phyloP scores from a whole-genome alignment of 1,140 invertebrate species.

The Himalopsyche phryganea region DNA sequence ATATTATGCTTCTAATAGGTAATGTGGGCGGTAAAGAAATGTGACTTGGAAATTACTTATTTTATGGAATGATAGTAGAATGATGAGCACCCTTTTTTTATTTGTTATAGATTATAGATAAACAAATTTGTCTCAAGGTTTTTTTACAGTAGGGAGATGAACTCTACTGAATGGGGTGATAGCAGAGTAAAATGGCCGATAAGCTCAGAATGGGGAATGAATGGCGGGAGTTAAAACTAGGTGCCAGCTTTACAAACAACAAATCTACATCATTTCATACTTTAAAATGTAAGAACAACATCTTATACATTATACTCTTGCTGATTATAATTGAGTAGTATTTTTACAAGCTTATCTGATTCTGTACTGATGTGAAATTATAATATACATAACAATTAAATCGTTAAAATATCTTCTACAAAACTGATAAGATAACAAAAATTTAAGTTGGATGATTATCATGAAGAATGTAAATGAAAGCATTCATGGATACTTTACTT shows the following conservation, averaged over 20 bases:
- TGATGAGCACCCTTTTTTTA: too few species aligned
- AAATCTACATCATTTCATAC: slow-evolving; percentile 76
- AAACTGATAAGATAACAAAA: too few species aligned
- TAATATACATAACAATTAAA: too few species aligned
- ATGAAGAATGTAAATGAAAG: too few species aligned
- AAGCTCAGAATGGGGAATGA: slow-evolving; percentile 71
- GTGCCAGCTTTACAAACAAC: slow-evolving; percentile 72
- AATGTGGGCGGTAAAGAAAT: not conserved
- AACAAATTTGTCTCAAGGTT: not conserved
- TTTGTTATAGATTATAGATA: too few species aligned
- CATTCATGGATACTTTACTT: too few species aligned
- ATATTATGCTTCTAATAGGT: not conserved
- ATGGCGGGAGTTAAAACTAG: slow-evolving; percentile 77
- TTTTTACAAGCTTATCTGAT: too few species aligned
- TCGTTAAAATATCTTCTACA: too few species aligned
- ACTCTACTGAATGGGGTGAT: slow-evolving; percentile 20
- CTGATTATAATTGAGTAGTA: too few species aligned
- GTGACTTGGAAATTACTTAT: not conserved
- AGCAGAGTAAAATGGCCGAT: slow-evolving; percentile 59
- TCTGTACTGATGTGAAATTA: too few species aligned
- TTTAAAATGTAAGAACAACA: slow-evolving; percentile 74
- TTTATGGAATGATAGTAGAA: too few species aligned
- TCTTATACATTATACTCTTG: not conserved
- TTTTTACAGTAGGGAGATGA: slow-evolving; percentile 10
- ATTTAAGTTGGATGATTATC: too few species aligned